Evolutionary conservation across 2,113 vertebrate species (phyloP), one percentile per base, ranked within the genome.

Genomic region (Hypanus sabinus): DNA sequence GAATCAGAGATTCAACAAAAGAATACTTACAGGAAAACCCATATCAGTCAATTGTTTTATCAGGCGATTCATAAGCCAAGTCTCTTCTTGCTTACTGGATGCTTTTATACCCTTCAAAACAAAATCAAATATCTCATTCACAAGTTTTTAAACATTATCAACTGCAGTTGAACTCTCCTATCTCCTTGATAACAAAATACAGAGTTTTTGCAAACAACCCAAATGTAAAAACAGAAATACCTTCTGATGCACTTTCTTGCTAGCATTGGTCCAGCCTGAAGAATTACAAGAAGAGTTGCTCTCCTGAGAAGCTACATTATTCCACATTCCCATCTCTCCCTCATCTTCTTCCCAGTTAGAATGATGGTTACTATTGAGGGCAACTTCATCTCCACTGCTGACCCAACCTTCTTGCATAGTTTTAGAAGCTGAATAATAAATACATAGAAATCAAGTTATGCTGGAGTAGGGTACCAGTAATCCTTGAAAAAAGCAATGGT

Each of bases 341-440:
- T 97, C 96, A 94, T 99, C 98, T 98, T 98, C 99, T 95, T 93
- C 91, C 91, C 91, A 93, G 70, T 73, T 93, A 46, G 91, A 36
- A 73, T 93, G 91, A 93, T 98, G 98, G 96, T 96, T 94, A 94
- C 96, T 94, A 94, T 97, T 97, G 95, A 98, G 97, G 96, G 96
- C 96, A 94, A 98, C 96, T 90, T 99, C 98, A 80, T 99, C 98
- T 95, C 97, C 98, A 96, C 97, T 97, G 94, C 96, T 97, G 97
- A 98, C 98, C 99, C 99, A 99, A 97, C 98, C 95, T 96, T 99
- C 98, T 99, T 99, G 99, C 99, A 99, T 98, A 98, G 98, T 97
- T 98, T 99, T 99, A 95, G 98, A 97, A 97, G 97, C 99, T 99
- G 30, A 96, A 94, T 70, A 95, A 57, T 73, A 94, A 94, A 46